Evolutionary conservation across 2,797 vertebrate genomes (phyloP), one percentile per base, ranked within the genome.

Genomic region (Carapus acus): DNA sequence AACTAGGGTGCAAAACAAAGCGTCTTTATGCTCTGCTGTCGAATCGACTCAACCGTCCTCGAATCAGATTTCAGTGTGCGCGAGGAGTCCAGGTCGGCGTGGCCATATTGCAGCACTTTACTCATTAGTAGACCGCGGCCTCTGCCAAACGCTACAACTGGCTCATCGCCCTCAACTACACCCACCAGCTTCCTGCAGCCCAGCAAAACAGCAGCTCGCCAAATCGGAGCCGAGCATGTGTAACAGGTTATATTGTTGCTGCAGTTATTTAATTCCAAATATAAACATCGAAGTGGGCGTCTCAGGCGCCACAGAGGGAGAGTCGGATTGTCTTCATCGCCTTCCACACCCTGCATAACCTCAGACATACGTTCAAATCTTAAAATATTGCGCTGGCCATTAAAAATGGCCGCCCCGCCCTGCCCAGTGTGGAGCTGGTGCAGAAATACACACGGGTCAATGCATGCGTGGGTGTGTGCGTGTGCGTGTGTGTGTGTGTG

Each of bases 341-440:
- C 12, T 8, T 41, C 22, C 22, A 1, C 17, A n/a, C 22, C 23
- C 13, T 23, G 41, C 1, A 43, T 8, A 8, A 7, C 21, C 41
- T 7, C 43, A 49, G 27, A 65, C 49, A 66, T 40, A 61, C 44
- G 58, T 33, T 31, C 27, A 55, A 23, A 36, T 15, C 34, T 46
- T 56, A 45, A 67, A 67, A 59, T 62, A 63, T 50, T 62, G 48
- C 58, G 15, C 38, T 45, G 61, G 29, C n/a, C 4, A 61, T 56
- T 47, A 49, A 59, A 62, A 53, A 43, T 15, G 49, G 43, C 42
- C 47, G 63, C 69, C 76, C 64, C 62, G 54, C 74, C 73, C 70
- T 51, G 34, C 23, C 39, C 58, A 20, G 15, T 16, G 23, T 18
- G 52, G 49, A 31, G 49, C 38, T 58, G 46, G 62, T 64, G n/a